Evolutionary conservation across 2,888 invertebrate genomes (phyloP), one percentile per base, ranked within the genome.

Genomic region (Conus canariensis): DNA sequence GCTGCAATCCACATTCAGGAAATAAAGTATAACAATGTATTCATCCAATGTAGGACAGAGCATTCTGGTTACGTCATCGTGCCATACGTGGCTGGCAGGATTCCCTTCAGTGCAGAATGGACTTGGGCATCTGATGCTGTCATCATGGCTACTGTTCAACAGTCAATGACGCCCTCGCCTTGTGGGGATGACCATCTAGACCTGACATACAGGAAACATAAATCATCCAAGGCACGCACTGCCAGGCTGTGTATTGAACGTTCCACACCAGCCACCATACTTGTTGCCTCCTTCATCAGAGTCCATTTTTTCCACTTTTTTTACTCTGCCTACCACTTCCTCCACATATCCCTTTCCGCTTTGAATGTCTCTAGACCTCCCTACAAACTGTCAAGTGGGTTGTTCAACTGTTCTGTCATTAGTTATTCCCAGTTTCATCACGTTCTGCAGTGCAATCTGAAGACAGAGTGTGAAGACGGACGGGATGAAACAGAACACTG

Each of bases 401-500:
- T n/a, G 0, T 74, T 74, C 74, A 74, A 74, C 74, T 74, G 74
- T 74, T n/a, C 22, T 74, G n/a, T 74, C 1, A 19, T 2, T 9
- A 22, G 25, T 9, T 74, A 74, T n/a, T n/a, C 74, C n/a, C 1
- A 10, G 5, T 74, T 74, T n/a, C n/a, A 74, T 22, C 22, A 5
- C 9, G 7, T n/a, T 9, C n/a, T 74, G 74, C n/a, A 74, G 6
- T 74, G 25, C n/a, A 74, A 25, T 8, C 74, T n/a, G n/a, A 74
- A n/a, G 25, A 74, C 6, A 74, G 74, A 74, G 74, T 74, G 74
- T 74, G 74, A 19, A 74, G 74, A 74, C 7, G 74, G 74, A 19
- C 74, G n/a, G 74, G 74, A 74, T 74, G 74, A 74, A 74, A 74
- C 74, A 74, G 74, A n/a, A 22, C 74, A n/a, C 74, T 74, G 74